These are phyloP conservation scores for Brassicogethes aeneus DNA, from an alignment of 2,888 invertebrate species.

Conservation along the genomic window DNA sequence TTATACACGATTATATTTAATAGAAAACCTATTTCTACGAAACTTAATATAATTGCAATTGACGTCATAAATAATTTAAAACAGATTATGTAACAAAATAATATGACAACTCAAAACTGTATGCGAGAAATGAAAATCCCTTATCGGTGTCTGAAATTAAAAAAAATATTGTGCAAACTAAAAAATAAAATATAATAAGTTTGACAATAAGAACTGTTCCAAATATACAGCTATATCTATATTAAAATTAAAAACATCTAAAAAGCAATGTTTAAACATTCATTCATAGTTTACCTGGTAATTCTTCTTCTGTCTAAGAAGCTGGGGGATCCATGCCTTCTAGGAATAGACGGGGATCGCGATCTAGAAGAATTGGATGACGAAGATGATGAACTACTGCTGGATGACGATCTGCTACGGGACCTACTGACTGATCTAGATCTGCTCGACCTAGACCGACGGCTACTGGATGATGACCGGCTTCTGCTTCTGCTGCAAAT, in stretches of 20 bases:
- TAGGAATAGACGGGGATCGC: slow-evolving; percentile 82
- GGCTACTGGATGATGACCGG: slow-evolving; percentile 21
- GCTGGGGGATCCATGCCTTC: slow-evolving; percentile 88
- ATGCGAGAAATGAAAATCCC: slow-evolving; percentile 35
- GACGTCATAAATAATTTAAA: not conserved
- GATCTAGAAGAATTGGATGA: slow-evolving; percentile 46
- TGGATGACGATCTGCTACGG: slow-evolving; percentile 44
- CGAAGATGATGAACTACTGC: slow-evolving; percentile 27
- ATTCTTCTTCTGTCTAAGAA: slow-evolving; percentile 89
- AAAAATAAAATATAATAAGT: slow-evolving; percentile 5
- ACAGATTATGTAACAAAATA: not conserved
- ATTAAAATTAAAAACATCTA: not conserved
- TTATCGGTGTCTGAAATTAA: slow-evolving; percentile 39
- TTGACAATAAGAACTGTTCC: not conserved
- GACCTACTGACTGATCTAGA: slow-evolving; percentile 37
- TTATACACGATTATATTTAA: slow-evolving; percentile 28
- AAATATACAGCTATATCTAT: too few species aligned
- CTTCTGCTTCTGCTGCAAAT: slow-evolving; percentile 21
- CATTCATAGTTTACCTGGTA: slow-evolving; percentile 66
- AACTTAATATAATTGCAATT: slow-evolving; percentile 1
- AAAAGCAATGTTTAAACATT: not conserved
- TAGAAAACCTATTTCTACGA: not conserved
- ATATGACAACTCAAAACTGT: slow-evolving; percentile 36
- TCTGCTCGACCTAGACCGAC: slow-evolving; percentile 27
- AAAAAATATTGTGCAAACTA: slow-evolving; percentile 39